These are phyloP conservation scores for Stenodera caucasica DNA, from an alignment of 2,888 invertebrate genomes.

Conservation along the genomic window DNA sequence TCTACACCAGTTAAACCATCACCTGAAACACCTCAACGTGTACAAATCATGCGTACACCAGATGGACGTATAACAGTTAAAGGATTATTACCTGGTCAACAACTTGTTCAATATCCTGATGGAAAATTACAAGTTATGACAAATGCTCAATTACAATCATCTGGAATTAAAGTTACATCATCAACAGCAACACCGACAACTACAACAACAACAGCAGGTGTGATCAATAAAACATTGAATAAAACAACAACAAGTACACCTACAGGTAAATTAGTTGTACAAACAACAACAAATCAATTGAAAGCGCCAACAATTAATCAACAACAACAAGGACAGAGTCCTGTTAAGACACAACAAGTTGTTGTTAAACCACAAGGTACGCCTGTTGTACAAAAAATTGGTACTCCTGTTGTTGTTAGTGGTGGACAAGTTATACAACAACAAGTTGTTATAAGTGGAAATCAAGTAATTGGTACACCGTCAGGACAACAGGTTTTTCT, in stretches of 20 bases:
- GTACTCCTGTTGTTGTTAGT: constrained; percentile 50
- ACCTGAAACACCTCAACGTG: constrained; percentile 66
- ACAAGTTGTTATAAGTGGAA: constrained; percentile 50
- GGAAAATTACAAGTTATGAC: constrained; percentile 87
- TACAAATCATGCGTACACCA: constrained; percentile 87
- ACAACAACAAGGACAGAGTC: constrained; percentile 36
- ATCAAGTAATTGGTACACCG: constrained; percentile 51
- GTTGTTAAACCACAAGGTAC: constrained; percentile 48
- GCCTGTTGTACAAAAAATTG: constrained; percentile 54
- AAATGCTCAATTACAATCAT: constrained; percentile 61
- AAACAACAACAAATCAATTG: constrained; percentile 22
- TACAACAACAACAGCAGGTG: constrained; percentile 46
- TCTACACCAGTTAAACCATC: constrained; percentile 41
- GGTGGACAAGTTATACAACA: constrained; percentile 53
- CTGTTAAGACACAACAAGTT: constrained; percentile 48
- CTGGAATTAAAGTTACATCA: constrained; percentile 50
- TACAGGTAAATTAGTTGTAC: constrained; percentile 46
- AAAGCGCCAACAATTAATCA: constrained; percentile 20
- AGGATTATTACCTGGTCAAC: constrained; percentile 89
- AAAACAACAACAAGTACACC: constrained; percentile 41
- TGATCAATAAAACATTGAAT: constrained; percentile 42
- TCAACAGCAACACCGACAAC: constrained; percentile 33
- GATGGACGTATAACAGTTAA: constrained; percentile 92
- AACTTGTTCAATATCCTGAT: constrained; percentile 89
- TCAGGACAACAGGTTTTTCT: constrained; percentile 55